These are phyloP conservation scores for Maccullochella peelii DNA, from an alignment of 2,113 vertebrate species.

Conservation along the genomic window DNA sequence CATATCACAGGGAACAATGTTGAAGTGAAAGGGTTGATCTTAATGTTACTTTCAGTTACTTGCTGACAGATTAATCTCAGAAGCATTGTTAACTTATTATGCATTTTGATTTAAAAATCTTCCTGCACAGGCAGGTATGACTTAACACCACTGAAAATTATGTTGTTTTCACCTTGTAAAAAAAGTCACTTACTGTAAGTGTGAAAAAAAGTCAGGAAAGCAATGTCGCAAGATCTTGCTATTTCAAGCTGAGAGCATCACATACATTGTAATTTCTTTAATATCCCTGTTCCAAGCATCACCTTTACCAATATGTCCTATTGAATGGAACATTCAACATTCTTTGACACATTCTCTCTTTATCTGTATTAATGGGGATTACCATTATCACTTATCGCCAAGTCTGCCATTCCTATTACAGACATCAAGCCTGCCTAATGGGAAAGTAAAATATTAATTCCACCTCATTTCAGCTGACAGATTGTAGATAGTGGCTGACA, in stretches of 20 bases:
- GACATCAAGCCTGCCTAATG: conserved; percentile 70
- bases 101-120: conserved; percentile 33
- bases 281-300: conserved; percentile 23
- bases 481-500: conserved; percentile 53
- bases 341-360: conserved; percentile 44
- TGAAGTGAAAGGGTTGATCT: background rate
- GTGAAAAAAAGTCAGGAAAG: conserved; percentile 14
- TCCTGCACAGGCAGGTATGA: background rate
- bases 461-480: conserved; percentile 66
- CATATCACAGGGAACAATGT: background rate
- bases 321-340: conserved; percentile 44
- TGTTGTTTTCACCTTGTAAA: conserved; percentile 24
- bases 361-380: conserved; percentile 53
- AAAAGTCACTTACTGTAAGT: background rate
- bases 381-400: conserved; percentile 40
- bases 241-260: conserved; percentile 23
- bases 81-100: conserved; percentile 25
- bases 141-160: conserved; percentile 24
- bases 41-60: conserved; percentile 6
- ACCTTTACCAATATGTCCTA: conserved; percentile 24
- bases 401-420: conserved; percentile 64
- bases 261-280: conserved; percentile 18
- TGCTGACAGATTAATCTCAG: background rate
- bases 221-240: background rate
- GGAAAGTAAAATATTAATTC: conserved; percentile 82